These are phyloP conservation scores for Probosciger aterrimus DNA, from an alignment of 2,113 vertebrate species.

Conservation along the genomic window DNA sequence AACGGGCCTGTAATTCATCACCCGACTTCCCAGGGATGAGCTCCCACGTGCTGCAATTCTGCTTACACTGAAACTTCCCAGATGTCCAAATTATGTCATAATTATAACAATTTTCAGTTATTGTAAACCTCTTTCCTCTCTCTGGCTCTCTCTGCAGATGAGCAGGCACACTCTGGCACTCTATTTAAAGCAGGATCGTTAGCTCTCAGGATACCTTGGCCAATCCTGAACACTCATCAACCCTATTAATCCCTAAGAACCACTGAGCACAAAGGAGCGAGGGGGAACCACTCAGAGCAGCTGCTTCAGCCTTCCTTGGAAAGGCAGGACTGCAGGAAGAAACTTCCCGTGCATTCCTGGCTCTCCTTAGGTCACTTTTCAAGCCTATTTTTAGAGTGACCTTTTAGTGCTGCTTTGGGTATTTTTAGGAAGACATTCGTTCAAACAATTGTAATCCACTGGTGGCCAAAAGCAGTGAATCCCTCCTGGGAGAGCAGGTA, in stretches of 20 bases:
- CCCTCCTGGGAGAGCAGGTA: background rate
- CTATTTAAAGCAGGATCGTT: background rate
- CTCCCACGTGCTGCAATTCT: background rate
- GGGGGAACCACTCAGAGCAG: background rate
- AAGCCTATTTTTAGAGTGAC: background rate
- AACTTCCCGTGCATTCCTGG: background rate
- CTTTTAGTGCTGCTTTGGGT: background rate
- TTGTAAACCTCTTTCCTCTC: constrained; percentile 15
- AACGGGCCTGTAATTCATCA: background rate
- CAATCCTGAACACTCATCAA: background rate
- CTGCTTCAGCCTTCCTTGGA: background rate
- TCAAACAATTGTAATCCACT: background rate
- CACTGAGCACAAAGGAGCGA: background rate
- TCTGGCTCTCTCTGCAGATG: background rate
- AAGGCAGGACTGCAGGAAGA: background rate
- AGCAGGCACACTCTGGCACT: background rate
- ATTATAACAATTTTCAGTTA: constrained; percentile 34
- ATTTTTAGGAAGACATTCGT: background rate
- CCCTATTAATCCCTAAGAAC: background rate
- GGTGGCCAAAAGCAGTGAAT: background rate
- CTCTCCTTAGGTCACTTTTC: background rate
- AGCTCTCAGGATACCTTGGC: constrained; percentile 21
- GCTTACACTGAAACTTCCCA: constrained; percentile 33
- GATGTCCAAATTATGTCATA: constrained; percentile 51
- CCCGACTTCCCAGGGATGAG: background rate